Evolutionary conservation across 2,888 invertebrate species (phyloP), one percentile per base, ranked within the genome.

Genomic region (Clunio marinus): DNA sequence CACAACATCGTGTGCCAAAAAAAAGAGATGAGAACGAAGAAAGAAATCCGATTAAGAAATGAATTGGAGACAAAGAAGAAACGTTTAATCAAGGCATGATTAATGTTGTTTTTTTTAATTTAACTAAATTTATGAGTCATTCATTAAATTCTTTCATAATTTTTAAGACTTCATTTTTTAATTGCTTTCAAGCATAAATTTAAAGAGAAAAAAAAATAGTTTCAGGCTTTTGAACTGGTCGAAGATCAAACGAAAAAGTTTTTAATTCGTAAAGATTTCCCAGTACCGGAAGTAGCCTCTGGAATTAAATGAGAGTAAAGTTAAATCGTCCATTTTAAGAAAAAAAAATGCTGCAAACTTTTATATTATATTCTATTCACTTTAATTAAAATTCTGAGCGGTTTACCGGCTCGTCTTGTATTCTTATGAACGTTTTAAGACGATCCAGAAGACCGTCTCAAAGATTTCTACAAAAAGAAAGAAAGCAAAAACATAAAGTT

Each of bases 401-500:
- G 4, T 45, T 45, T 15, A 7, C 17, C 20, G 51, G 22, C 20
- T 22, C 8, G 8, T 17, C 17, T 22, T n/a, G n/a, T 41, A 8
- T 15, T 41, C 41, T 41, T 8, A 7, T 13, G 15, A 41, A 13
- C 41, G 3, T 17, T 17, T 17, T 8, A 17, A 51, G 20, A 17
- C 17, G 51, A 51, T 4, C 17, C 4, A 51, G 17, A 7, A 20
- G 20, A 51, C 20, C 51, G 22, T 17, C 51, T 17, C 17, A 51
- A n/a, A 51, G 13, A 20, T 17, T 22, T 17, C 15, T 58, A n/a
- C 28, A 28, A 46, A 15, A 20, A 20, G 20, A 32, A 32, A n/a
- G n/a, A n/a, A n/a, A 51, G 51, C 51, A 51, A 51, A 51, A 51
- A 10, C 15, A 51, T 28, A 57, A 58, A 58, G 63, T 63, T 63